A percentile compares a stretch with the other conserved stretches of the same genome.
phyloP scores from a whole-genome alignment of 2,113 vertebrate genomes.

The Hyaena hyaena region DNA sequence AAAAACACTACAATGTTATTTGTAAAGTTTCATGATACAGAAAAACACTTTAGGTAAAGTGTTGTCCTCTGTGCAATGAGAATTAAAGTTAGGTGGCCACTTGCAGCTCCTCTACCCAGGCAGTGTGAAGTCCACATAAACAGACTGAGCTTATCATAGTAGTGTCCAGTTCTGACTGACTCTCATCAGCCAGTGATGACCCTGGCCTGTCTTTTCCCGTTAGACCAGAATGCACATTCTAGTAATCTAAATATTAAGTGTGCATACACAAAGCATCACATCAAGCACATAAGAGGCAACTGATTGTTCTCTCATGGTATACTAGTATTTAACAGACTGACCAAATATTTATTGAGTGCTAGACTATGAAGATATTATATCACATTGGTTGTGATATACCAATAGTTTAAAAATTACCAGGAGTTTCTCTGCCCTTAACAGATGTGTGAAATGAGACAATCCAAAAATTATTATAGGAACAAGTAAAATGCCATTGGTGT shows the following conservation, averaged over 20 bases:
- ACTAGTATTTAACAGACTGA: neutral
- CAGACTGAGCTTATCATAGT: neutral
- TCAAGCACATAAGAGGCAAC: neutral
- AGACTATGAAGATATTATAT: neutral
- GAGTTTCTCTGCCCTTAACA: neutral
- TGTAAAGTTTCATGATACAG: neutral
- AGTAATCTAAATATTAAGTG: neutral
- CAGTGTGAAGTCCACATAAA: neutral
- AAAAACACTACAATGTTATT: neutral
- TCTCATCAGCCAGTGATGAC: neutral
- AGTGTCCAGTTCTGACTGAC: neutral
- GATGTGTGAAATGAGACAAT: neutral
- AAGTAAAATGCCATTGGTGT: neutral
- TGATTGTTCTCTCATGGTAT: neutral
- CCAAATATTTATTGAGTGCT: neutral
- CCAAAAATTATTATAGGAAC: neutral
- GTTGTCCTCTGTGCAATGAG: neutral
- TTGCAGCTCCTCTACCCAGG: neutral
- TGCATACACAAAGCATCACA: neutral
- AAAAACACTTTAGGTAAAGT: neutral
- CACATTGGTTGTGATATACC: neutral
- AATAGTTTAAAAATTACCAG: neutral
- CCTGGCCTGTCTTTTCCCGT: neutral
- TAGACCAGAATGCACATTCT: neutral
- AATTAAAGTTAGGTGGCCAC: neutral